A percentile compares a stretch with the other conserved stretches of the same genome.
Evolutionary conservation across 30 jellyfish, hydroid and myxozoan species (phyloP).

Genomic region (Pelagia noctiluca): DNA sequence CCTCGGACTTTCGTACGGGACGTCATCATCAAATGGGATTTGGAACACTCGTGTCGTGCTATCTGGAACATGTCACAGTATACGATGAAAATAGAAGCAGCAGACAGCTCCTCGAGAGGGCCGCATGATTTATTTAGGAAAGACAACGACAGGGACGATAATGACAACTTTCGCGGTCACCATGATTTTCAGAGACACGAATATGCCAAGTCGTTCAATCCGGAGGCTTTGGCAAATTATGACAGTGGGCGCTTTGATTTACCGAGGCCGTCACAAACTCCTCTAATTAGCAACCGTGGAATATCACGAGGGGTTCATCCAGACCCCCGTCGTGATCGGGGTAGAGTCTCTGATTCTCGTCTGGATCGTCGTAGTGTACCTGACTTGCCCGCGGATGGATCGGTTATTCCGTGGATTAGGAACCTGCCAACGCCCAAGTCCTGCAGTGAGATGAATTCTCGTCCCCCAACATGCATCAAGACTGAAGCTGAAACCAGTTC

Average conservation of each 20-base stretch:
- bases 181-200: neutral
- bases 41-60: too few relatives aligned
- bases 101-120: slow-evolving; percentile 76
- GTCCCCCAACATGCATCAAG: slow-evolving; percentile 41
- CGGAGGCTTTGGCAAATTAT: slow-evolving; percentile 12
- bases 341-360: too few relatives aligned
- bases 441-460: slow-evolving; percentile 60
- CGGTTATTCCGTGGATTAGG: slow-evolving; percentile 72
- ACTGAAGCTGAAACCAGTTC: slow-evolving; percentile 66
- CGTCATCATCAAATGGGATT: too few relatives aligned
- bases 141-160: slow-evolving; percentile 5
- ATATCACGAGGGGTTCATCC: slow-evolving; percentile 13
- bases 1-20: too few relatives aligned
- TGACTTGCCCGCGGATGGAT: slow-evolving; percentile 73
- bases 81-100: slow-evolving; percentile 77
- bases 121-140: slow-evolving; percentile 55
- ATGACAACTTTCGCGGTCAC: neutral
- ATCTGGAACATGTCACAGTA: neutral
- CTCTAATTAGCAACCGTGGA: slow-evolving; percentile 18
- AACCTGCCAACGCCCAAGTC: slow-evolving; percentile 51
- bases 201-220: neutral
- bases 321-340: too few relatives aligned
- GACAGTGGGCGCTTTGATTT: slow-evolving; percentile 55
- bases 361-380: slow-evolving; percentile 36
- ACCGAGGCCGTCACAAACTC: neutral